Evolutionary conservation across 2,888 invertebrate species (phyloP), one percentile per base, ranked within the genome.

Genomic region (Trachelus troglodyta): DNA sequence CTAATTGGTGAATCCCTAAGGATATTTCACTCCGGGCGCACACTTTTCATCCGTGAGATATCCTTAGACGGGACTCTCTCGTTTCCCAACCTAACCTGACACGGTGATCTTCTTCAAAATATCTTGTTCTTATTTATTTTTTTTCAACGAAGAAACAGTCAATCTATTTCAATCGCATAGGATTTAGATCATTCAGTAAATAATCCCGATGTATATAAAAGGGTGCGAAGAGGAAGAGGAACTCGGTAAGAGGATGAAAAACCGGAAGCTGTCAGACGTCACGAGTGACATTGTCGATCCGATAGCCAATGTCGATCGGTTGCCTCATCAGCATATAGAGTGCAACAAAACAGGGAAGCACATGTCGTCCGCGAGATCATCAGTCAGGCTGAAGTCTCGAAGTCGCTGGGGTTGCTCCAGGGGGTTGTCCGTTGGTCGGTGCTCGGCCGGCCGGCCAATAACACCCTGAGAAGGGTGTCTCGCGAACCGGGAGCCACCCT

Each of bases 361-460:
- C 31, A 30, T 77, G 71, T 34, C 75, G 69, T 76, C 79, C 74
- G 76, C 75, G 76, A 74, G 86, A 90, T 87, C 90, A 90, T 90
- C 90, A 90, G 90, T 90, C 90, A 89, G 88, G 78, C 78, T 76
- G 79, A 78, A 78, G 82, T 75, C 75, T 81, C 84, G 83, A 84
- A 84, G 83, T 83, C 81, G 83, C 77, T 35, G 82, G 81, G 83
- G 82, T 81, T 85, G 82, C 81, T 82, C 77, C 78, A 74, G 82
- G 84, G 85, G 90, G 87, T 87, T 90, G 91, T 90, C 91, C 91
- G 89, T 90, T 89, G 40, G 40, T 40, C 87, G 87, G 87, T 88
- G 87, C 85, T 85, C 82, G 81, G 76, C 87, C 88, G 88, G 88
- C 88, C 87, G 91, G 90, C 91, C 90, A 91, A 91, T 91, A 91